Evolutionary conservation across 2,888 invertebrate species (phyloP), one percentile per base, ranked within the genome.

Genomic region (Bombylius discolor): DNA sequence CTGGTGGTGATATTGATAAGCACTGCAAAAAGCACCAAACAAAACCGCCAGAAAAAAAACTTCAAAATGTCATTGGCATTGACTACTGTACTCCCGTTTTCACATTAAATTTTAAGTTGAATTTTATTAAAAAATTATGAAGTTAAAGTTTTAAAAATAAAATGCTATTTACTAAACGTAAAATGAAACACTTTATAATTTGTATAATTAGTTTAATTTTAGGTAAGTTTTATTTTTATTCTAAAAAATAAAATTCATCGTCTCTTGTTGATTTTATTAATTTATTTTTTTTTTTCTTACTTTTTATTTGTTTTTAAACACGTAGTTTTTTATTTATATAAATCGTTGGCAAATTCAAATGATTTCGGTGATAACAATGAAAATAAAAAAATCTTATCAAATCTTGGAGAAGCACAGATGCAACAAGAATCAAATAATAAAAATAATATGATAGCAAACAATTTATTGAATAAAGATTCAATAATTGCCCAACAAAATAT

Each of bases 151-250:
- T 36, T 36, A 34, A 49, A 52, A 34, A 36, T 59, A 53, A 60
- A 60, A 60, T 67, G 66, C 62, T 64, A 62, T 63, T 63, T 59
- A 62, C 62, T 13, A 67, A 64, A 54, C 64, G 66, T 54, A 66
- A 65, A 62, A 67, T 68, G 64, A 68, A 68, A 62, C 64, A 66
- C 51, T 61, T 66, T 50, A 59, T 62, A 33, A 57, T 64, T 34
- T 50, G 62, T 34, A 60, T 62, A 36, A 52, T 67, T 42, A 56
- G 61, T 31, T 47, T 60, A 23, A 44, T 60, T 47, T 55, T 61
- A 55, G 60, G 62, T 62, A 56, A 31, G 9, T 8, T 33, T 42
- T 36, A n/a, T 49, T 39, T n/a, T 44, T 36, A 46, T 46, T 44
- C 33, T 23, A 49, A 33, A 44, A 50, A 34, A 9, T 13, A 47